Evolutionary conservation across 2,797 vertebrate genomes (phyloP).

Genomic region (Anguilla obscura): DNA sequence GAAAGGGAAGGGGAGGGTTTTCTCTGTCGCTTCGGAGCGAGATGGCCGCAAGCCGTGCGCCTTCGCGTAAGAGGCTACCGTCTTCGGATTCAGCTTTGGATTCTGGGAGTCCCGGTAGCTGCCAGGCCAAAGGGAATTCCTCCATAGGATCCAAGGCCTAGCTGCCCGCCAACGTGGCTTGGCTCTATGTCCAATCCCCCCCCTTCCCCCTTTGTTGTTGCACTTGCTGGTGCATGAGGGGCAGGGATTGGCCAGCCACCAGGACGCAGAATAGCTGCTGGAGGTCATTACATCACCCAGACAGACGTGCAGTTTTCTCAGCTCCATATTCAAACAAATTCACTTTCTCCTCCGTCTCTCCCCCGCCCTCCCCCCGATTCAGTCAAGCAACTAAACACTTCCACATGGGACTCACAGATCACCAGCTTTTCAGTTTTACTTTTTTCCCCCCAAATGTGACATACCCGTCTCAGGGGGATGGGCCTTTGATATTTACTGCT

Average conservation of each 20-base stretch:
- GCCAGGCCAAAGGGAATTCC: slow-evolving; percentile 66
- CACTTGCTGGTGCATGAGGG: not conserved
- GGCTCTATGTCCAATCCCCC: slow-evolving; percentile 2
- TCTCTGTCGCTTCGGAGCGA: not conserved
- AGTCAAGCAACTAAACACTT: slow-evolving; percentile 1
- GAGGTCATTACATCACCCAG: slow-evolving; percentile 28
- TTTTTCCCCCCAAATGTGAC: not conserved
- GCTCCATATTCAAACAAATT: slow-evolving; percentile 19
- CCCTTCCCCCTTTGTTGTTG: not conserved
- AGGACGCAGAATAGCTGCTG: slow-evolving; percentile 25
- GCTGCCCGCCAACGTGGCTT: slow-evolving; percentile 51
- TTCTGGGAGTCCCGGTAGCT: not conserved
- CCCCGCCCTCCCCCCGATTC: not conserved
- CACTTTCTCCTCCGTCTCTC: not conserved
- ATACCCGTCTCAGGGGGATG: not conserved
- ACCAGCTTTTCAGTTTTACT: not conserved
- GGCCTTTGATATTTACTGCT: not conserved
- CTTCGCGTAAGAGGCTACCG: not conserved
- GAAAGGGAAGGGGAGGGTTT: slow-evolving; percentile 43
- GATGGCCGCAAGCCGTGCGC: not conserved
- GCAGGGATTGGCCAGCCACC: not conserved
- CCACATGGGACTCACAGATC: slow-evolving; percentile 1
- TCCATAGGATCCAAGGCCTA: slow-evolving; percentile 51
- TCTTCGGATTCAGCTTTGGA: not conserved
- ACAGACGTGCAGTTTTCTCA: not conserved